A percentile compares a stretch with the other conserved stretches of the same genome.
These are phyloP conservation scores for Caenorhabditis macrosperma DNA, from an alignment of 2,888 invertebrate species.

Conservation along the genomic window DNA sequence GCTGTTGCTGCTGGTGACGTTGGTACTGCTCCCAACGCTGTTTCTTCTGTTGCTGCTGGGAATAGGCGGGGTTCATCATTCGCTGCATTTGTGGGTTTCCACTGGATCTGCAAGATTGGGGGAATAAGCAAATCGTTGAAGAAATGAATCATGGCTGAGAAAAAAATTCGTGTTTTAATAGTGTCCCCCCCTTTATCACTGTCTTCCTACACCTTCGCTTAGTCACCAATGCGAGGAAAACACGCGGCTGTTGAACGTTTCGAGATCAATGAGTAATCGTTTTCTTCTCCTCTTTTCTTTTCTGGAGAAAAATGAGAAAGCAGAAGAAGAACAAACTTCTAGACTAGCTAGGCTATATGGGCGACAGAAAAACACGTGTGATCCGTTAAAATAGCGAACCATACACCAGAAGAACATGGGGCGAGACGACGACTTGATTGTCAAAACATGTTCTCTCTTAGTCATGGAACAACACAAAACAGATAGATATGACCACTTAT, in stretches of 20 bases:
- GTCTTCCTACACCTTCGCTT: no score
- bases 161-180: no score
- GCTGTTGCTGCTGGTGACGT: conserved; percentile 3
- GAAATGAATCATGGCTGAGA: no score
- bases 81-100: conserved; percentile 27
- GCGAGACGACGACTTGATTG: conserved; percentile 42
- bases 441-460: conserved; percentile 54
- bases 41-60: conserved; percentile 1
- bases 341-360: not conserved
- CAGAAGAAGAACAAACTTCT: not conserved
- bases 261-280: not conserved
- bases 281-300: no score
- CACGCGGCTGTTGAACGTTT: no score
- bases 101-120: no score
- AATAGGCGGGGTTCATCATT: conserved; percentile 35
- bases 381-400: conserved; percentile 43
- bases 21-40: not conserved
- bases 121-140: no score
- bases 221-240: no score
- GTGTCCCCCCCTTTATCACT: no score
- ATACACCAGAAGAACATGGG: conserved; percentile 31
- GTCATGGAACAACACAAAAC: conserved; percentile 44
- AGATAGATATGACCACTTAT: conserved; percentile 40
- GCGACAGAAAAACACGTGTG: conserved; percentile 40
- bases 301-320: conserved; percentile 8